Evolutionary conservation across 2,888 invertebrate species (phyloP).

Genomic region (Synergus umbraculus): DNA sequence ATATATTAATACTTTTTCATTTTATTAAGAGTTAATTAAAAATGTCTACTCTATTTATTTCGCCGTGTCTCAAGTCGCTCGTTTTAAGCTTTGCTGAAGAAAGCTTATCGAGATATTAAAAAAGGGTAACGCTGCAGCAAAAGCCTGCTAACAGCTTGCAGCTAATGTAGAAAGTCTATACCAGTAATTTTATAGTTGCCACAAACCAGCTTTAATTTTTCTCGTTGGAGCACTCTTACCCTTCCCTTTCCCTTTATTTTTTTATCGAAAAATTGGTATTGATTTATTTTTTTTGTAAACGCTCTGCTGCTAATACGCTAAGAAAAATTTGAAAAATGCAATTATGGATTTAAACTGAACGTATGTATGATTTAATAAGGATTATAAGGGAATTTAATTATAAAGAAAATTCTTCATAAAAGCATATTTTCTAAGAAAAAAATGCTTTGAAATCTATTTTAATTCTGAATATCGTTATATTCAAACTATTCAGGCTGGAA

Average conservation of each 20-base stretch:
- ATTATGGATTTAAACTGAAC: not conserved
- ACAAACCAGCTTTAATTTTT: constrained; percentile 47
- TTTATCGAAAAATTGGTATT: not conserved
- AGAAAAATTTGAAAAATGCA: too few relatives aligned
- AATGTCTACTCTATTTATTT: constrained; percentile 37
- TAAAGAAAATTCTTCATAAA: not conserved
- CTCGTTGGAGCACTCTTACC: constrained; percentile 42
- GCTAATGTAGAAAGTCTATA: constrained; percentile 53
- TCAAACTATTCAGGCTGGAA: not conserved
- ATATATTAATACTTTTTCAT: too few relatives aligned
- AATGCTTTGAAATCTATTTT: not conserved
- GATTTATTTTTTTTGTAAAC: too few relatives aligned
- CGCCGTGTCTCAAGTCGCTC: constrained; percentile 53
- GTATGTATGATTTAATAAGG: not conserved
- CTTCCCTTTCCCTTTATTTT: not conserved
- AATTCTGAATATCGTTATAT: not conserved
- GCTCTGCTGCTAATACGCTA: too few relatives aligned
- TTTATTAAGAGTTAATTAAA: not conserved
- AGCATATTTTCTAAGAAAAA: not conserved
- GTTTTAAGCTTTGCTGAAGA: constrained; percentile 52
- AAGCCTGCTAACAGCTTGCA: constrained; percentile 56
- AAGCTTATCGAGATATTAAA: constrained; percentile 52
- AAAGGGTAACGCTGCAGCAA: constrained; percentile 49
- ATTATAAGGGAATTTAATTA: not conserved
- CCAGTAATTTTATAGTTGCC: constrained; percentile 48